A percentile compares a stretch with the other conserved stretches of the same genome.
These are phyloP conservation scores for Lepidothrix coronata DNA, from an alignment of 2,113 vertebrate species.

Conservation along the genomic window DNA sequence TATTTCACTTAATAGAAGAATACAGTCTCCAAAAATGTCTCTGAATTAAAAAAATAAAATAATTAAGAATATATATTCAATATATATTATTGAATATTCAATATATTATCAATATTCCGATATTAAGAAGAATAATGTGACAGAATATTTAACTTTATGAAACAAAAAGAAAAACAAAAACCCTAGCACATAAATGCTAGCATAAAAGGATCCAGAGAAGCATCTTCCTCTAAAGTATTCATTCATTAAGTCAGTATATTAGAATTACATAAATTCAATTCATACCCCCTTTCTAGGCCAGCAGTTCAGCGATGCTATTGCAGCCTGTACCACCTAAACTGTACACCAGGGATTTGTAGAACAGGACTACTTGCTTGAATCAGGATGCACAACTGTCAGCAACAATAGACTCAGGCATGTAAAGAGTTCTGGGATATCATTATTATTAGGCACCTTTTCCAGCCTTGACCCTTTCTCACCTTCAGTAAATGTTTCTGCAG, in stretches of 20 bases:
- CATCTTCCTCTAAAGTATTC: background rate
- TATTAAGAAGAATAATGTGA: background rate
- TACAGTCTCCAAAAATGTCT: background rate
- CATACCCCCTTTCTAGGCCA: background rate
- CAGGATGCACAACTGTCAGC: background rate
- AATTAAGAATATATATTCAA: background rate
- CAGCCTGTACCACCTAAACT: background rate
- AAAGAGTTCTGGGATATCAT: background rate
- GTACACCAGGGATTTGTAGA: background rate
- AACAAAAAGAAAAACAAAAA: background rate
- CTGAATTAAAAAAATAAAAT: background rate
- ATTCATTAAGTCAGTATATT: background rate
- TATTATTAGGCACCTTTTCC: background rate
- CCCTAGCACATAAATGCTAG: background rate
- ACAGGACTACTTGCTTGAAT: background rate
- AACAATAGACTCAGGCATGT: background rate
- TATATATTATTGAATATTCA: background rate
- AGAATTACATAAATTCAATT: background rate
- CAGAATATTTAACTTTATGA: background rate
- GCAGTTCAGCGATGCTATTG: background rate
- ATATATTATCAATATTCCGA: background rate
- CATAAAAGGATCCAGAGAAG: background rate
- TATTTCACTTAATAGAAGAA: background rate
- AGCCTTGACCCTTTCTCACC: background rate
- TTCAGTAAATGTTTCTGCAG: background rate